Conservation (phyloP, 2,797 vertebrate genomes). For the Epinephelus awoara region DNA sequence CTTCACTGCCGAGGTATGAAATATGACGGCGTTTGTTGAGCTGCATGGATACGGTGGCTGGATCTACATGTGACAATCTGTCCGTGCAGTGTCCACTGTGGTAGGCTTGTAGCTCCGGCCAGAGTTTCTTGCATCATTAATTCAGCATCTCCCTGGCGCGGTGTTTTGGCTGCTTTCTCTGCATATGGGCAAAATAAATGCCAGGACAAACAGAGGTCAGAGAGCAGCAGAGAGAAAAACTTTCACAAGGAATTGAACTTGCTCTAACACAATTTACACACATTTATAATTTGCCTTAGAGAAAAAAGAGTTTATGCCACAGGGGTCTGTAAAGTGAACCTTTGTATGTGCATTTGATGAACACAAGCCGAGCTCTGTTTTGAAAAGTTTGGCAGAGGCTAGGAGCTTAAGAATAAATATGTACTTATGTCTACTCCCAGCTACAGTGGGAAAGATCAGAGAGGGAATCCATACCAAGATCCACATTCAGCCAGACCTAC, state of each 20-base stretch:
- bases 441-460: constrained; percentile 61
- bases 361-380: constrained; percentile 16
- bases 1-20: constrained; percentile 63
- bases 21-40: constrained; percentile 55
- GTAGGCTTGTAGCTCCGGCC: constrained; percentile 53
- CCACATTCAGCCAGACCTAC: constrained; percentile 49
- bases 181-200: constrained; percentile 62
- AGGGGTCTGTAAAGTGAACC: constrained; percentile 10
- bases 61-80: constrained; percentile 61
- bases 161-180: constrained; percentile 67
- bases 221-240: constrained; percentile 40
- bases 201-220: constrained; percentile 70
- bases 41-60: constrained; percentile 48
- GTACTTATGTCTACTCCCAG: constrained; percentile 16
- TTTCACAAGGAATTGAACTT: constrained; percentile 28
- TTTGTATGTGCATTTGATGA: constrained; percentile 27
- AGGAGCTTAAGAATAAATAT: constrained; percentile 25
- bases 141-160: constrained; percentile 65
- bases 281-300: neutral
- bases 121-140: constrained; percentile 78
- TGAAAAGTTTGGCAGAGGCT: constrained; percentile 11
- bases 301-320: constrained; percentile 1
- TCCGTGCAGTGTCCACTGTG: constrained; percentile 57
- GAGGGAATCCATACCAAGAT: constrained; percentile 47
- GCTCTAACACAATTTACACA: constrained; percentile 22